Percentiles rank a stretch among this genome's conserved stretches.
Evolutionary conservation across 2,113 vertebrate genomes (phyloP).

Genomic region (Albula glossodonta): DNA sequence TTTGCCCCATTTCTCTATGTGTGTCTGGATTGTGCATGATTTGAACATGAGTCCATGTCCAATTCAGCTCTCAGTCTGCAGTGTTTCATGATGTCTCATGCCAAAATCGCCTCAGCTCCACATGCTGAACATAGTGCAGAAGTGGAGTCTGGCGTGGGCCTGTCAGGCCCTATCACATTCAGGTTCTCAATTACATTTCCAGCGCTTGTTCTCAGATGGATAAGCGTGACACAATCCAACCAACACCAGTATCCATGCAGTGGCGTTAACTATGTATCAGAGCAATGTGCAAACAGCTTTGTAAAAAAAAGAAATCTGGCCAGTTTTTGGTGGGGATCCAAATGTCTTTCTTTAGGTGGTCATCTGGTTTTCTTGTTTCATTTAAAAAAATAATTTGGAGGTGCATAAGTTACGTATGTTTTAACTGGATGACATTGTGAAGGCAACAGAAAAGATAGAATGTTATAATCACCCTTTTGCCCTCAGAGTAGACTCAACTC

Average conservation of each 20-base stretch:
- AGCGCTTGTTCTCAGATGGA: not conserved
- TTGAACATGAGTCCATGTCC: not conserved
- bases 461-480: no score
- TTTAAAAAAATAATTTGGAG: not conserved
- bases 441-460: not conserved
- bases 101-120: not conserved
- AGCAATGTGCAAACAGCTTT: not conserved
- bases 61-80: not conserved
- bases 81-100: not conserved
- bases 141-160: not conserved
- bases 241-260: not conserved
- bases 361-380: not conserved
- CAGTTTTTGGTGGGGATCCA: not conserved
- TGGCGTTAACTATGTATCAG: not conserved
- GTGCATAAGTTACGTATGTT: not conserved
- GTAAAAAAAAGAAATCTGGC: not conserved
- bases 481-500: no score
- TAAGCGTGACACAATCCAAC: not conserved
- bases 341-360: not conserved
- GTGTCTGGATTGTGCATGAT: not conserved
- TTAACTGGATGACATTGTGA: not conserved
- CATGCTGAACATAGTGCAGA: not conserved
- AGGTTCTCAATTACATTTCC: conserved; percentile 4
- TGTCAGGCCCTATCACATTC: not conserved
- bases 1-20: not conserved